Evolutionary conservation across 2,888 invertebrate genomes (phyloP).

Genomic region (Erebia aethiops): DNA sequence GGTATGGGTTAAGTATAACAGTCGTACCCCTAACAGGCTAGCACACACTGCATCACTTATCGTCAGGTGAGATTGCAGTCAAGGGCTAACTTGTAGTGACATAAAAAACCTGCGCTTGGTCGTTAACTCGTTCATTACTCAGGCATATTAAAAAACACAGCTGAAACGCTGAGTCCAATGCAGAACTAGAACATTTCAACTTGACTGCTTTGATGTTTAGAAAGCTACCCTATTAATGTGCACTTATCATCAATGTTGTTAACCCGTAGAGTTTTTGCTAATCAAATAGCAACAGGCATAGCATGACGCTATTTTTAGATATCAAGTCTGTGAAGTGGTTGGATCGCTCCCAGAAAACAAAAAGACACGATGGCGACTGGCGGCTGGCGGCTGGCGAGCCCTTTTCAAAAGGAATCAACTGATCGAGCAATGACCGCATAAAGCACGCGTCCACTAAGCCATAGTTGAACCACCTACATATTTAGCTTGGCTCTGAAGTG

Average conservation of each 20-base stretch:
- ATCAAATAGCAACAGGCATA: background rate
- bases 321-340: conserved; percentile 53
- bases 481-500: too few relatives aligned
- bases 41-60: too few relatives aligned
- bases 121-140: too few relatives aligned
- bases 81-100: too few relatives aligned
- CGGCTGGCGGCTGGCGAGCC: conserved; percentile 51
- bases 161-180: too few relatives aligned
- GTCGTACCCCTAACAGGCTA: too few relatives aligned
- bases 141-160: too few relatives aligned
- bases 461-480: background rate
- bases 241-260: background rate
- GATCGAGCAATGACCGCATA: conserved; percentile 38
- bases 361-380: conserved; percentile 40
- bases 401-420: conserved; percentile 45
- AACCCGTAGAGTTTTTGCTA: background rate
- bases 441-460: conserved; percentile 21
- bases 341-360: conserved; percentile 57
- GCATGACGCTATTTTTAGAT: conserved; percentile 51
- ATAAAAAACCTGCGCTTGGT: too few relatives aligned
- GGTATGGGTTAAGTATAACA: too few relatives aligned
- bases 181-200: background rate
- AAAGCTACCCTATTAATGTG: background rate
- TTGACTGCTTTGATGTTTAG: background rate
- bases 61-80: too few relatives aligned